Conservation (phyloP, 2,888 invertebrate species). For the Mellilla xanthometata region DNA sequence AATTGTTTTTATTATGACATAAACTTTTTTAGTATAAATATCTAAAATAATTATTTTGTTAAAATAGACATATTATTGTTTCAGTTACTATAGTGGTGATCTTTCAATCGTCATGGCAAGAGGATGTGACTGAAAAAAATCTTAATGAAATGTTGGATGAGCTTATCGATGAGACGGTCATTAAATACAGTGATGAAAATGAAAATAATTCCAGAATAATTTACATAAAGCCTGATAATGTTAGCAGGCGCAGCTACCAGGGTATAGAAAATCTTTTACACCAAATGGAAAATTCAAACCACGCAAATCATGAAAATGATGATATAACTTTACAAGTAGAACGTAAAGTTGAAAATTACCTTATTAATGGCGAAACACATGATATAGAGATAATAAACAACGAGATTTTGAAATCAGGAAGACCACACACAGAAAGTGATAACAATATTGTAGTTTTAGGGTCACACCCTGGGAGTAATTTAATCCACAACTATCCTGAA, state of each 20-base stretch:
- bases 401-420: conserved; percentile 1
- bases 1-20: too few relatives aligned
- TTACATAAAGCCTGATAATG: conserved; percentile 10
- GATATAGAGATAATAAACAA: conserved; percentile 1
- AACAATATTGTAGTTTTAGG: conserved; percentile 1
- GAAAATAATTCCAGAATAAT: conserved; percentile 22
- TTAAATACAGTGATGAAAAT: conserved; percentile 9
- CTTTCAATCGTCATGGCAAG: conserved; percentile 18
- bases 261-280: conserved; percentile 11
- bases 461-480: conserved; percentile 6
- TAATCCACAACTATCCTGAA: conserved; percentile 21
- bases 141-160: conserved; percentile 20
- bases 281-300: conserved; percentile 3
- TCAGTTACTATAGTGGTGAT: conserved; percentile 15
- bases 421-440: conserved; percentile 1
- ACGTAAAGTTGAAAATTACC: neutral
- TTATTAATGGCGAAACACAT: neutral
- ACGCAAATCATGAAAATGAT: neutral
- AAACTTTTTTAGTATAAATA: too few relatives aligned
- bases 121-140: conserved; percentile 19
- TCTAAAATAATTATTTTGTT: too few relatives aligned
- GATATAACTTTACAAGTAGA: conserved; percentile 5
- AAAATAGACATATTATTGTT: too few relatives aligned
- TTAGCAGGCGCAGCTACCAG: neutral
- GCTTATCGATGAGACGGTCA: conserved; percentile 22